Percentiles rank a stretch among this genome's conserved stretches.
Conservation (phyloP, 2,888 invertebrate genomes). For the Sussaba pulchella region DNA sequence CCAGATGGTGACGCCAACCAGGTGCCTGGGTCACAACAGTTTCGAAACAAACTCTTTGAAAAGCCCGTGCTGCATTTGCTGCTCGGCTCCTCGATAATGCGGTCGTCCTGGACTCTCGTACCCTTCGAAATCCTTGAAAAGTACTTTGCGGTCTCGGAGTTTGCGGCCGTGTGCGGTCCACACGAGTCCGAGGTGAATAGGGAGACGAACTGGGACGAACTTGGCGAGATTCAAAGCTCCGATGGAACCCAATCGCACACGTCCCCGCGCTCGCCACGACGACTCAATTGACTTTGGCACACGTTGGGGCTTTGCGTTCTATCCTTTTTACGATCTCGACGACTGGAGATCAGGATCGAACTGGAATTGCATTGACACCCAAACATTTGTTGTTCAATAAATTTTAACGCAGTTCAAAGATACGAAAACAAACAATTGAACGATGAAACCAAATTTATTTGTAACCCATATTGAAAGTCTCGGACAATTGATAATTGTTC, state of each 20-base stretch:
- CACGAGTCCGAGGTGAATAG: not conserved
- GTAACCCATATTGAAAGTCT: too few relatives aligned
- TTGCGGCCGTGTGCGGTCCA: slow-evolving; percentile 21
- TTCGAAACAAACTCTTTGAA: not conserved
- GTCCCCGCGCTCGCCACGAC: slow-evolving; percentile 15
- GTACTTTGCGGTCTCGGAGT: slow-evolving; percentile 51
- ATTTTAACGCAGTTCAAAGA: too few relatives aligned
- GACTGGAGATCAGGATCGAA: not conserved
- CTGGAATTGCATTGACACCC: not conserved
- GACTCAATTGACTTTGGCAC: slow-evolving; percentile 47
- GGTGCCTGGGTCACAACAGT: not conserved
- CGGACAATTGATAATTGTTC: too few relatives aligned
- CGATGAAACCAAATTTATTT: too few relatives aligned
- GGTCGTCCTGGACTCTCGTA: slow-evolving; percentile 11
- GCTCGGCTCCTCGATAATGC: slow-evolving; percentile 8
- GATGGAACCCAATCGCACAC: slow-evolving; percentile 41
- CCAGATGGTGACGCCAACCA: slow-evolving; percentile 11
- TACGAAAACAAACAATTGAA: too few relatives aligned
- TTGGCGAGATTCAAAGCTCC: slow-evolving; percentile 4
- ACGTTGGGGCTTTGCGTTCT: not conserved
- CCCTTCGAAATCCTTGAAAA: slow-evolving; percentile 39
- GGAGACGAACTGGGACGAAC: slow-evolving; percentile 6
- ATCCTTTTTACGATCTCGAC: slow-evolving; percentile 4
- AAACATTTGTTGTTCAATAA: not conserved
- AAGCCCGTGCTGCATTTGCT: too few relatives aligned